Evolutionary conservation across 2,888 invertebrate genomes (phyloP), one percentile per base, ranked within the genome.

Genomic region (Rhamphomyia laevipes): DNA sequence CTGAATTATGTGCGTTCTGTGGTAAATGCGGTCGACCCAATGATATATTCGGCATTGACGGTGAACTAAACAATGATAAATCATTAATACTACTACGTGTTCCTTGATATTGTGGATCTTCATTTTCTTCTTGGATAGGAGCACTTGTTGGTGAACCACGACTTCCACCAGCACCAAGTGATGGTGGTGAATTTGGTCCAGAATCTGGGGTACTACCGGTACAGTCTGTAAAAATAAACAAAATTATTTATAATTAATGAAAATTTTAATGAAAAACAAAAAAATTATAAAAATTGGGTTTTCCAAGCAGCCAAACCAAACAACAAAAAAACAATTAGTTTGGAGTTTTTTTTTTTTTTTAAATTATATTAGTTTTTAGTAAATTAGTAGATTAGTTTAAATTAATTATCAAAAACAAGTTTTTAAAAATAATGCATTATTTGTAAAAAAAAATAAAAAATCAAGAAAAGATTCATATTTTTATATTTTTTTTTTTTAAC

Each of bases 41-140:
- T 53, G 93, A 93, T 67, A 95, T 95, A 76, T 95, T 95, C 63
- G 95, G 95, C 86, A 95, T 84, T 62, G 94, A 94, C 50, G 94
- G 94, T 61, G 92, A 92, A 60, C 90, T 91, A 76, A 94, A 94
- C 54, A 94, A 78, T 53, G 86, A 73, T 62, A 86, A 71, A 71
- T 86, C 80, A 71, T 74, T 83, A 72, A 74, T 84, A 74, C 73
- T 86, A 71, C 75, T 81, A 65, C 73, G 78, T 64, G 71, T 81
- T 62, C 74, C 79, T 48, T 77, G 77, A 61, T 78, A 81, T 30
- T 74, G 73, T 51, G 76, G 73, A 61, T 79, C 79, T 72, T 88
- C 86, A 65, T 84, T 84, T 72, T 90, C 89, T 64, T 86, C 86
- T 69, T 84, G 84, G 62, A 86, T 86, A 58, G 85, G 84, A 21